A percentile compares a stretch with the other conserved stretches of the same genome.
phyloP scores from a whole-genome alignment of 2,797 vertebrate genomes.

The Spondyliosoma cantharus region DNA sequence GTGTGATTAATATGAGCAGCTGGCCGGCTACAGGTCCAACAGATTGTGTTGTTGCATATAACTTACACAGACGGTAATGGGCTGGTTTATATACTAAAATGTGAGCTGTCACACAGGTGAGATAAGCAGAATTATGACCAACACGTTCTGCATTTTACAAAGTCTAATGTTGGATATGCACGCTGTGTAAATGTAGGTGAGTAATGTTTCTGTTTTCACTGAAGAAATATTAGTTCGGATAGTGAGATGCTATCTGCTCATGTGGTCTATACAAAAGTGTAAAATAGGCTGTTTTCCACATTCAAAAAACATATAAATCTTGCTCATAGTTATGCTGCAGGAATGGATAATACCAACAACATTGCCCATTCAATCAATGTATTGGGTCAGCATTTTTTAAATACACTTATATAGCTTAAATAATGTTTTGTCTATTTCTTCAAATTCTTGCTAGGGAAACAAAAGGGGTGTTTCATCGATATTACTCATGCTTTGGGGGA shows the following conservation, averaged over 20 bases:
- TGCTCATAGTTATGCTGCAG: constrained; percentile 47
- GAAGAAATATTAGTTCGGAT: constrained; percentile 55
- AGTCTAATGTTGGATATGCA: constrained; percentile 67
- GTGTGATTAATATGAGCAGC: constrained; percentile 81
- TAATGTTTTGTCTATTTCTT: constrained; percentile 4
- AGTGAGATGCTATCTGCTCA: constrained; percentile 68
- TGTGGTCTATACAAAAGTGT: constrained; percentile 50
- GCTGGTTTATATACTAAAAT: constrained; percentile 70
- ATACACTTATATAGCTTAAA: constrained; percentile 10
- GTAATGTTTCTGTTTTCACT: constrained; percentile 74
- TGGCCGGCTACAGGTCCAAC: constrained; percentile 62
- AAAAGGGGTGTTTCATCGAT: not conserved
- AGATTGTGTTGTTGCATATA: constrained; percentile 72
- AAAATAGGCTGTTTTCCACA: constrained; percentile 55
- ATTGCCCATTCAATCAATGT: constrained; percentile 40
- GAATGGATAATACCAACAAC: constrained; percentile 48
- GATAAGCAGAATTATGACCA: constrained; percentile 80
- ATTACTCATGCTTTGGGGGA: not conserved
- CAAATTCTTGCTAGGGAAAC: constrained; percentile 15
- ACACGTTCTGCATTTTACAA: constrained; percentile 64
- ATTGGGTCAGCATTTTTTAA: constrained; percentile 35
- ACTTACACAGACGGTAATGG: constrained; percentile 68
- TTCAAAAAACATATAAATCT: constrained; percentile 76
- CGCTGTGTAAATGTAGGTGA: constrained; percentile 70
- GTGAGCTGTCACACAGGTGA: constrained; percentile 66